phyloP scores from a whole-genome alignment of 2,113 vertebrate species.

The Polypterus bichir region DNA sequence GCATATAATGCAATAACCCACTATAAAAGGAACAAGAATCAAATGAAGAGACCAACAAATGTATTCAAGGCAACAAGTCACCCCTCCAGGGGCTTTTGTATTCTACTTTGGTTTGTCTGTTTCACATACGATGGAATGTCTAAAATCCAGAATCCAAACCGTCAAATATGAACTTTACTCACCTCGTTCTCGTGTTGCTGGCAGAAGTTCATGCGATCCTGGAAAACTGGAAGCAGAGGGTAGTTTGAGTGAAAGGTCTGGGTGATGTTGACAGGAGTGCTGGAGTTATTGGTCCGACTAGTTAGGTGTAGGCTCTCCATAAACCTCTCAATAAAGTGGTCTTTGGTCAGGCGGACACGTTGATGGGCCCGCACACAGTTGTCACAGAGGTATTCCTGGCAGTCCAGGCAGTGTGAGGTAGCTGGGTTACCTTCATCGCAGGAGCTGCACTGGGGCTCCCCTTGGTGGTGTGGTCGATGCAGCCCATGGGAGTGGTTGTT shows the following conservation, averaged over 20 bases:
- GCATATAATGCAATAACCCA: too few species aligned
- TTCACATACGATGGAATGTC: too few species aligned
- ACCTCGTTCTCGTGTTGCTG: conserved; percentile 69
- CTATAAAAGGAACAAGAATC: too few species aligned
- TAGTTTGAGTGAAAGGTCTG: conserved; percentile 66
- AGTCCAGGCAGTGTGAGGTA: conserved; percentile 77
- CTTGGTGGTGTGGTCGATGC: conserved; percentile 45
- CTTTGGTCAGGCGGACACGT: conserved; percentile 81
- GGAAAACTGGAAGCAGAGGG: conserved; percentile 65
- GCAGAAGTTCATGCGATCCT: conserved; percentile 65
- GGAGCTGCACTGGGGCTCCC: conserved; percentile 68
- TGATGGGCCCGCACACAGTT: conserved; percentile 86
- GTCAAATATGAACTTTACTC: conserved; percentile 17
- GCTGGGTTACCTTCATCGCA: conserved; percentile 77
- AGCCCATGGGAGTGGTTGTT: conserved; percentile 45
- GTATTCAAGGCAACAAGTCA: too few species aligned
- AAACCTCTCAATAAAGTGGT: conserved; percentile 80
- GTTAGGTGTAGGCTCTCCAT: conserved; percentile 40
- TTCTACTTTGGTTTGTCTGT: too few species aligned
- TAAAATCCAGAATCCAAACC: too few species aligned
- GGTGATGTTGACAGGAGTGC: conserved; percentile 39
- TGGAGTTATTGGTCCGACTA: conserved; percentile 31
- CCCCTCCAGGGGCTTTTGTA: too few species aligned
- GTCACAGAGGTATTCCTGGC: conserved; percentile 83
- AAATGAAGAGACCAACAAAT: too few species aligned